Evolutionary conservation across 1,140 invertebrate genomes (phyloP), one percentile per base, ranked within the genome.

Genomic region (Palaemon carinicauda): DNA sequence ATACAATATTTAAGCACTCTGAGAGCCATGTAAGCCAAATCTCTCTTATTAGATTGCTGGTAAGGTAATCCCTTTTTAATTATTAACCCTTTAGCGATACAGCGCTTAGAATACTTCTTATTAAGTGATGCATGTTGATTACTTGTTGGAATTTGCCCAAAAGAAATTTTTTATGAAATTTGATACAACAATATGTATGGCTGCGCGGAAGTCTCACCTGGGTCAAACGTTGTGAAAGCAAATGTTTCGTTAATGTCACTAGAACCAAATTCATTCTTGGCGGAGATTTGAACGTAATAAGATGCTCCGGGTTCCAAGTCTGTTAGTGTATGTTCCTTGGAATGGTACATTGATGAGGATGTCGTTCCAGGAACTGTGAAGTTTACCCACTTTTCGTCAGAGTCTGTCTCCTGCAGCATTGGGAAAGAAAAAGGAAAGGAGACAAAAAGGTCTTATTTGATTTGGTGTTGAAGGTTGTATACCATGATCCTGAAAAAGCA

Each of bases 231-330:
- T 51, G 84, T 74, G 60, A 86, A 86, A 19, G 60, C 17, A 56
- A 86, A 86, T 1, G 84, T 80, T 33, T 86, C 77, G 19, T 86
- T 86, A 10, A 74, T 54, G 21, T 86, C 84, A 24, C 84, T 56
- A 9, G n/a, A 24, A 14, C 84, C 84, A 65, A 73, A 86, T 60
- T 86, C 84, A 56, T 86, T 86, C n/a, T 29, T 80, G 7, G 84
- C 84, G 0, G 56, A 56, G 2, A 86, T 65, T 24, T 80, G 77
- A 1, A 80, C 84, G 60, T 80, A 51, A 41, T 86, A 86, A 17
- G 84, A 31, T 21, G 77, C 65, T 5, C 77, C 84, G 2, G 84
- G 77, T 19, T 80, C 77, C 5, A 86, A 65, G 19, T 86, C 33
- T 17, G 50, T 80, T 27, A 86, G 80, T 29, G 77, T 80, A 65